phyloP scores from a whole-genome alignment of 2,113 vertebrate species.

The Nettapus auritus region DNA sequence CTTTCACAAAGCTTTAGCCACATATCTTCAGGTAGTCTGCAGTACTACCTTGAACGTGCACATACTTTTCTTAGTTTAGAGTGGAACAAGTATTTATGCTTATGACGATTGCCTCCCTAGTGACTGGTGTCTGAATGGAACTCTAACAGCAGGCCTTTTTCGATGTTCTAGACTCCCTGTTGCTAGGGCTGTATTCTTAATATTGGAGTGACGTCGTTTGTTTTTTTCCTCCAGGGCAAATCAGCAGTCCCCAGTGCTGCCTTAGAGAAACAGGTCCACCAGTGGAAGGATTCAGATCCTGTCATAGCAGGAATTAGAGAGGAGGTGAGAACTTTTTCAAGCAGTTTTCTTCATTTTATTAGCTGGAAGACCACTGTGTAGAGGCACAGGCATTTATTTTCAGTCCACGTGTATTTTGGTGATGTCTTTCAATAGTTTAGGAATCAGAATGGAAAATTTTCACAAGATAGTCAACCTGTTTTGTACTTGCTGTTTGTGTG shows the following conservation, averaged over 20 bases:
- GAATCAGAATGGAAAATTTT: neutral
- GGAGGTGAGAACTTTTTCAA: constrained; percentile 81
- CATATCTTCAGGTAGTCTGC: fast-evolving
- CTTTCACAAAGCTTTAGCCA: neutral
- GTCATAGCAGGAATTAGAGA: constrained; percentile 92
- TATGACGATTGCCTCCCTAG: neutral
- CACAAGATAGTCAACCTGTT: neutral
- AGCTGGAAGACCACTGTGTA: neutral
- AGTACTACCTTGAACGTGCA: neutral
- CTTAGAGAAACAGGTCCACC: constrained; percentile 84
- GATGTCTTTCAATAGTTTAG: neutral
- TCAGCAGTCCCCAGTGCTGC: constrained; percentile 30
- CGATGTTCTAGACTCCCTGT: neutral
- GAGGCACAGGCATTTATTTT: neutral
- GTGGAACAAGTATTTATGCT: neutral
- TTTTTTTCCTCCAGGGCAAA: constrained; percentile 59
- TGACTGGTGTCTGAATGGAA: neutral
- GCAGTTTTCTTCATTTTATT: neutral
- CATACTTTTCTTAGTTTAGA: neutral
- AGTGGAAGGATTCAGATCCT: constrained; percentile 88
- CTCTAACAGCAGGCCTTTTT: neutral
- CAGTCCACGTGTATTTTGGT: neutral
- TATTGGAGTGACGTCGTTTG: fast-evolving
- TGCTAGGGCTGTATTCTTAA: neutral
- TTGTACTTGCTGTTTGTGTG: neutral